These are phyloP conservation scores for Wasmannia auropunctata DNA, from an alignment of 1,140 invertebrate species.

Conservation along the genomic window DNA sequence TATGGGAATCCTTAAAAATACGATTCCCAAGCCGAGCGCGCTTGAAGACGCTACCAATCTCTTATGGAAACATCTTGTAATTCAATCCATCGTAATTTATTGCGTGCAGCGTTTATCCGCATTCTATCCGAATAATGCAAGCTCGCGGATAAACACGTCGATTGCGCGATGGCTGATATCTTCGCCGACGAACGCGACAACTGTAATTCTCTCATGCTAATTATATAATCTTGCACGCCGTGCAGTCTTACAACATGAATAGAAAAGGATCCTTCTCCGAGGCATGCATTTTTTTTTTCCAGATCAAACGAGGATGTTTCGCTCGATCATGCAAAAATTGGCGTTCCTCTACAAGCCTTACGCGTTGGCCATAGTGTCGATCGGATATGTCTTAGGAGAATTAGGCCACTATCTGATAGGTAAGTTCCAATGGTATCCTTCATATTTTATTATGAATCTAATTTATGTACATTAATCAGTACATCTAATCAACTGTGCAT, in stretches of 20 bases:
- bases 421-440: slow-evolving; percentile 71
- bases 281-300: slow-evolving; percentile 41
- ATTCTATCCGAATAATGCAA: slow-evolving; percentile 28
- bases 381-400: slow-evolving; percentile 94
- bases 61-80: neutral
- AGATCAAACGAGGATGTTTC: slow-evolving; percentile 76
- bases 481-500: neutral
- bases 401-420: slow-evolving; percentile 95
- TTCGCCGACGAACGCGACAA: slow-evolving; percentile 4
- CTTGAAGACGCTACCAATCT: neutral
- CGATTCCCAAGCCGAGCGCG: neutral
- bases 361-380: slow-evolving; percentile 90
- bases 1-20: slow-evolving; percentile 9
- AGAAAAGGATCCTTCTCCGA: neutral
- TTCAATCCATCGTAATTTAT: slow-evolving; percentile 16
- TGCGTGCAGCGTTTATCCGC: slow-evolving; percentile 1
- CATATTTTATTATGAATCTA: neutral
- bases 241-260: neutral
- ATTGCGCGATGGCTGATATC: slow-evolving; percentile 2
- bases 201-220: slow-evolving; percentile 8
- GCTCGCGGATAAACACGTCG: slow-evolving; percentile 4
- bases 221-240: slow-evolving; percentile 29
- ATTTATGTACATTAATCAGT: neutral
- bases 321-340: slow-evolving; percentile 86
- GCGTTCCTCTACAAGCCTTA: slow-evolving; percentile 90